Base-by-base conservation (phyloP, 2,113 vertebrate species). In the Orthonyx spaldingii region DNA sequence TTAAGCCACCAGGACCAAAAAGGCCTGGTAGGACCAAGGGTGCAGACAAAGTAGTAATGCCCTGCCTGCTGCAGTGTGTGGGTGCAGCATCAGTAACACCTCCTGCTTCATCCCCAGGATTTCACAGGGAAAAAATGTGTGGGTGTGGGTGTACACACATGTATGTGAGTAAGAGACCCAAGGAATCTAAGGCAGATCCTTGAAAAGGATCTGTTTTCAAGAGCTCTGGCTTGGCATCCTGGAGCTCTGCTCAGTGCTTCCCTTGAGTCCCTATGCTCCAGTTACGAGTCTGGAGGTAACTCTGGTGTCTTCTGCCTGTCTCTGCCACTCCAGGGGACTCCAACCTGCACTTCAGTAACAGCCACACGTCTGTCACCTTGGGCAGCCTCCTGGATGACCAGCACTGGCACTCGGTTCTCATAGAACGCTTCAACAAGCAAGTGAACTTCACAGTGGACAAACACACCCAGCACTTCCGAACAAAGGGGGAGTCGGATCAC, bases 371-470 rank as follows among this genome's bases (percentile, higher is more conserved):
- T 0, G 97, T 98, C 79, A 98, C 98, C 12, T 97, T 99, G 95
- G 99, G 99, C 91, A 99, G 99, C 77, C 98, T 99, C 80, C 97
- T 99, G 85, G 99, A 99, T 53, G 99, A 99, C 95, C 99, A 99
- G 91, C 99, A 99, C 83, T 99, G 99, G 99, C 99, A 99, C 90
- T 98, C 98, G 0, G 99, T 99, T 60, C 98, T 99, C 65, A 98
- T 99, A 2, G 99, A 99, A 90, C 98, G 99, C 50, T 99, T 99
- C 94, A 99, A 99, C 98, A 99, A 98, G 94, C 99, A 99, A 90
- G 99, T 99, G 59, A 99, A 99, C 97, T 99, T 99, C 96, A 99
- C 99, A 0, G 98, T 99, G 96, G 99, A 99, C 96, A 97, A 98
- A 65, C 97, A 99, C 95, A 99, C 98, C 0, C 99, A 99, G 77